Evolutionary conservation across 2,113 vertebrate species (phyloP), one percentile per base, ranked within the genome.

Genomic region (Phocoena phocoena): DNA sequence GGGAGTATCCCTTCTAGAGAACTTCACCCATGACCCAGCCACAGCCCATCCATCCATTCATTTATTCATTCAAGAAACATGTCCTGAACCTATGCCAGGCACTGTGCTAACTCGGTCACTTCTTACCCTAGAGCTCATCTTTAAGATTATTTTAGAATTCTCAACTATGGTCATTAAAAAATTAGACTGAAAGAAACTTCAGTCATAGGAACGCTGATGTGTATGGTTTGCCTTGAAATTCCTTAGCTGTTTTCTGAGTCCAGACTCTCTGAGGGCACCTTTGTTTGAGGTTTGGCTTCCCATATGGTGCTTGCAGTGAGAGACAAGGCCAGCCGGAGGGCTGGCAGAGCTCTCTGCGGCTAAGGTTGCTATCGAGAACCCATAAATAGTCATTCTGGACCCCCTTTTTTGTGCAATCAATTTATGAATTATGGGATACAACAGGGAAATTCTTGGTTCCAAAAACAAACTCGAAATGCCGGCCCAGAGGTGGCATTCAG

Each of bases 131-230:
- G n/a, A 76, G 38, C 26, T 60, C 90, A 85, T 23, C 36, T 79
- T 88, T 79, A 71, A 79, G 36, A 60, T 84, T 80, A 84, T 80
- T 95, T 88, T 74, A 79, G 79, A 97, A 85, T 93, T 65, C 7
- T 82, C 50, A 68, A 44, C 44, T 68, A 67, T 28, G 67, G 8
- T 73, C 21, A 81, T 53, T n/a, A 71, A 93, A 80, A 74, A 76
- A 23, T 77, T 47, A 76, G 15, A 2, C 28, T 74, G 26, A 95
- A 74, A 47, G 44, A 47, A 93, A 73, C 17, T 87, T 74, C 33
- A 81, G 85, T 89, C 58, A 55, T 55, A 80, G 83, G 44, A 93
- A 87, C 36, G 38, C 8, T 20, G n/a, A 36, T 58, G 41, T 80
- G 14, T 73, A 21, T 28, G 28, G 15, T 55, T 94, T 88, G 65